These are phyloP conservation scores for Mesembrinibis cayennensis DNA, from an alignment of 2,113 vertebrate species.

Conservation along the genomic window DNA sequence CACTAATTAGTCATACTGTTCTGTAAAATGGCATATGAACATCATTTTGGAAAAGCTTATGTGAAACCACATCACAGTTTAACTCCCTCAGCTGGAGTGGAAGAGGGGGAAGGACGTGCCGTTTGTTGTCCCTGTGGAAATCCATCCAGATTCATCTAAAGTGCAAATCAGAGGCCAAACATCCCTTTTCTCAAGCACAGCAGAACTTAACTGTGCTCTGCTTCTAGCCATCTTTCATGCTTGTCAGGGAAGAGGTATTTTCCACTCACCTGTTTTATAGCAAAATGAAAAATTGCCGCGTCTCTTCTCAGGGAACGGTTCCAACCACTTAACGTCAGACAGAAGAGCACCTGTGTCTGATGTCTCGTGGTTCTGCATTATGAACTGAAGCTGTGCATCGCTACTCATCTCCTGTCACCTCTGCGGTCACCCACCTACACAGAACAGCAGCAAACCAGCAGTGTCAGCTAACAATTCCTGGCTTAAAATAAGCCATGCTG, in stretches of 20 bases:
- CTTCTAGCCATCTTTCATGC: background rate
- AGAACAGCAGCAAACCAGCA: rapidly evolving
- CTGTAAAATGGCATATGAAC: background rate
- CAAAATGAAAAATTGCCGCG: background rate
- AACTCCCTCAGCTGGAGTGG: background rate
- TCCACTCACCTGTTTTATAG: background rate
- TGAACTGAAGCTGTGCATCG: background rate
- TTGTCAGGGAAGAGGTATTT: background rate
- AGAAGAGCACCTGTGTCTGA: background rate
- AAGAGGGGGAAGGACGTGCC: background rate
- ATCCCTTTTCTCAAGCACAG: background rate
- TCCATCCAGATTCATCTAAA: background rate
- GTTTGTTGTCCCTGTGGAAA: background rate
- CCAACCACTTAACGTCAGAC: background rate
- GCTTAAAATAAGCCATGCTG: background rate
- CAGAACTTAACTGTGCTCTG: background rate
- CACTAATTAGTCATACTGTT: background rate
- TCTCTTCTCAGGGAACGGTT: background rate
- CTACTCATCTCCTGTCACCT: background rate
- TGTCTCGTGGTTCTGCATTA: background rate
- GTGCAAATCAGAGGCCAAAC: background rate
- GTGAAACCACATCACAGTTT: constrained; percentile 3
- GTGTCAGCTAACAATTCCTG: background rate
- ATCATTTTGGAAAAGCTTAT: background rate
- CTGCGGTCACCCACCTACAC: background rate